These are phyloP conservation scores for Hormaphis cornu DNA, from an alignment of 1,140 invertebrate species.

Conservation along the genomic window DNA sequence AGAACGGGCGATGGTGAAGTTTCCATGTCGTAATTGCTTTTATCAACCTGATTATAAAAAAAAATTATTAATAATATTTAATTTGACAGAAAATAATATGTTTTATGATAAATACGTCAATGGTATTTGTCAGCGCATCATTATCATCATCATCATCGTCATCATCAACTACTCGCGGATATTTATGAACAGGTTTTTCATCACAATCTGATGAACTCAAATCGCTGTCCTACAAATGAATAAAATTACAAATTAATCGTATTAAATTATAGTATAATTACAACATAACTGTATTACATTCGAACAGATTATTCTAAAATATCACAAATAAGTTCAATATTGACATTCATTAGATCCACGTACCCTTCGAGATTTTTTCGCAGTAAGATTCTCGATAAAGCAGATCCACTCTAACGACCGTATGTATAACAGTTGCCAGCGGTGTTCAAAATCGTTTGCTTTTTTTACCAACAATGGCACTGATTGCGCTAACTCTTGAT, in stretches of 20 bases:
- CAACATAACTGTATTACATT: too few species aligned
- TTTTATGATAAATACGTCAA: background rate
- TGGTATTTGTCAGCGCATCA: background rate
- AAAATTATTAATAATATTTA: background rate
- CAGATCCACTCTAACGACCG: constrained; percentile 82
- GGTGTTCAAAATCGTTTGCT: constrained; percentile 59
- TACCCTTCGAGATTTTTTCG: constrained; percentile 44
- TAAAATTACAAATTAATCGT: background rate
- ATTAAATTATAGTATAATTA: background rate
- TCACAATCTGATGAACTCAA: constrained; percentile 48
- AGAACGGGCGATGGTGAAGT: constrained; percentile 3
- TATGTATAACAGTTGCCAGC: constrained; percentile 80
- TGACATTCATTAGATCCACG: constrained; percentile 7
- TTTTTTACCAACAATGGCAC: constrained; percentile 35
- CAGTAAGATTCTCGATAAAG: constrained; percentile 57
- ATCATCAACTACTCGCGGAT: constrained; percentile 47
- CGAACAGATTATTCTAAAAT: background rate
- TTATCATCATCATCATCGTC: too few species aligned
- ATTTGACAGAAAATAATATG: background rate
- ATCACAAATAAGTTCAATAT: too few species aligned
- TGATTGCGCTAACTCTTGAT: constrained; percentile 14
- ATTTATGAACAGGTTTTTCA: constrained; percentile 60
- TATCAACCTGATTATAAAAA: background rate
- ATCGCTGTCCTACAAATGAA: constrained; percentile 6
- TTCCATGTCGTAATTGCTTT: background rate